These are phyloP conservation scores for Semnopithecus entellus DNA, from an alignment of 2,113 vertebrate genomes.

Conservation along the genomic window DNA sequence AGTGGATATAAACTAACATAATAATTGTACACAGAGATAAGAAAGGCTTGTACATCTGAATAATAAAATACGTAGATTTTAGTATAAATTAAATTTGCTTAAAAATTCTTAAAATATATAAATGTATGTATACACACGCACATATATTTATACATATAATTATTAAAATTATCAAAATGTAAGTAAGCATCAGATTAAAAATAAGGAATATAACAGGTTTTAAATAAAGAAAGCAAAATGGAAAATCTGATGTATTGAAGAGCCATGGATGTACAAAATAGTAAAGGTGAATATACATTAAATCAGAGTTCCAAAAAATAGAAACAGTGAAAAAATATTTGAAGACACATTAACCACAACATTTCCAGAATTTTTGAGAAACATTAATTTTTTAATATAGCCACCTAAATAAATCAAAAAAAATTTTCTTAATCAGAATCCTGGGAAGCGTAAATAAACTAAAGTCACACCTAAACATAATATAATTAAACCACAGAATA, in stretches of 20 bases:
- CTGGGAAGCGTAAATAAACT: not conserved
- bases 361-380: not conserved
- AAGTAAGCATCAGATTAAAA: not conserved
- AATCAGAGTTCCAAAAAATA: not conserved
- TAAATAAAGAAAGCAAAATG: not conserved
- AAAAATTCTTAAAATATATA: not conserved
- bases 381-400: not conserved
- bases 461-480: not conserved
- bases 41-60: not conserved
- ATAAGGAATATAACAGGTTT: not conserved
- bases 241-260: not conserved
- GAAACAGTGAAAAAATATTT: not conserved
- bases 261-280: not conserved
- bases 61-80: not conserved
- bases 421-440: not conserved
- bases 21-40: not conserved
- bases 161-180: not conserved
- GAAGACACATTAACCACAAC: not conserved
- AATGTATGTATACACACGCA: not conserved
- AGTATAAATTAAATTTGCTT: not conserved
- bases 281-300: not conserved
- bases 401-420: not conserved
- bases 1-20: not conserved
- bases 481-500: not conserved
- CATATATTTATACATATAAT: not conserved